A percentile compares a stretch with the other conserved stretches of the same genome.
Conservation (phyloP, 2,797 vertebrate species). For the Microcaecilia unicolor region DNA sequence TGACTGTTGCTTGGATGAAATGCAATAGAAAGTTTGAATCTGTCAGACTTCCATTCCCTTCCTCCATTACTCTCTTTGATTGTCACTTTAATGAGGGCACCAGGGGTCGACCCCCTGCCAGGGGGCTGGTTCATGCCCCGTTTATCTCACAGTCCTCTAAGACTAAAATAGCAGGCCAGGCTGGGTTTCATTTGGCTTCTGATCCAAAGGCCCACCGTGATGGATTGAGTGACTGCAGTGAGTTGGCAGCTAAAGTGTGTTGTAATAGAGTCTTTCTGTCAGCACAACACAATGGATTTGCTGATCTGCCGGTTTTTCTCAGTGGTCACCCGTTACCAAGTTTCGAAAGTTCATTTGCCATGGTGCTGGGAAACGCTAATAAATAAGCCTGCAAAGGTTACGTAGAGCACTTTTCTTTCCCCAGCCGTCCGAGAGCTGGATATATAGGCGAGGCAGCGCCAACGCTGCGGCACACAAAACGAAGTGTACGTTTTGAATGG, state of each 20-base stretch:
- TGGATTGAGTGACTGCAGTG: constrained; percentile 68
- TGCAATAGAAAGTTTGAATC: background rate
- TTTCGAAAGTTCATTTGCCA: constrained; percentile 32
- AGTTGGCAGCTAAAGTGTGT: constrained; percentile 64
- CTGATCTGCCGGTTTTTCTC: constrained; percentile 27
- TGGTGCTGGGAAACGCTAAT: constrained; percentile 13
- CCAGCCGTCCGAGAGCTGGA: background rate
- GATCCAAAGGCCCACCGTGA: constrained; percentile 64
- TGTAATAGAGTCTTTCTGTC: constrained; percentile 53
- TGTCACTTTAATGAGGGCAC: constrained; percentile 93
- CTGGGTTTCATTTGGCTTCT: constrained; percentile 50
- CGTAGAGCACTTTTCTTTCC: background rate
- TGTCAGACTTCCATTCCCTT: constrained; percentile 33
- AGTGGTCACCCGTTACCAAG: background rate
- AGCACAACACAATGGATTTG: constrained; percentile 52
- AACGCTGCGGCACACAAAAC: background rate
- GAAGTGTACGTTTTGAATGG: constrained; percentile 1
- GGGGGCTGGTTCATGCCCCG: constrained; percentile 79
- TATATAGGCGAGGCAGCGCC: constrained; percentile 9
- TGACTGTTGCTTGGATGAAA: background rate
- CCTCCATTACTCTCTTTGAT: constrained; percentile 83
- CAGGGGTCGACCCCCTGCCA: constrained; percentile 75
- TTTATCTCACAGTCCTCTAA: constrained; percentile 79
- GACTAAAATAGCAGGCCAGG: constrained; percentile 65
- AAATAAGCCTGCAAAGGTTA: constrained; percentile 22